Evolutionary conservation across 2,797 vertebrate species (phyloP).

Genomic region (Brotula barbata): DNA sequence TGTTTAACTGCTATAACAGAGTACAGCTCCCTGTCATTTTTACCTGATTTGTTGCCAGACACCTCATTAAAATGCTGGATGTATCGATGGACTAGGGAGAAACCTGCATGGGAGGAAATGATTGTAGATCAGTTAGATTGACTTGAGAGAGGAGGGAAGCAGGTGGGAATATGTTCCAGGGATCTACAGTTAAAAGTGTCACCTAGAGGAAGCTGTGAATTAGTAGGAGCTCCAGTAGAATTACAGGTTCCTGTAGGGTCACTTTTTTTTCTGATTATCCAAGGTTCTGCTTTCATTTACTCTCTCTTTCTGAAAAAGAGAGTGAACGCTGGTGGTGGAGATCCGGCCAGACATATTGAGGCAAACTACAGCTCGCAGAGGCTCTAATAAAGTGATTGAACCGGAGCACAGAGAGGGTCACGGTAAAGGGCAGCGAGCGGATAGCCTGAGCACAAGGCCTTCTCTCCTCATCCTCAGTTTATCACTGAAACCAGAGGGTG

Average conservation of each 20-base stretch:
- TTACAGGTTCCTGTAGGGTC: conserved; percentile 5
- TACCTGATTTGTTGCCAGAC: conserved; percentile 74
- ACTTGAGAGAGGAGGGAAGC: neutral
- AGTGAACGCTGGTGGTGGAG: conserved; percentile 17
- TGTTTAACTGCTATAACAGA: conserved; percentile 10
- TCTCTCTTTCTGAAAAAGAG: neutral
- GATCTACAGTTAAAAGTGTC: neutral
- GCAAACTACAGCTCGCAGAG: conserved; percentile 40
- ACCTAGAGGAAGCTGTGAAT: neutral
- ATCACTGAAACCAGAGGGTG: conserved; percentile 37
- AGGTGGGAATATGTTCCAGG: neutral
- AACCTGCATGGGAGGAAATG: conserved; percentile 52
- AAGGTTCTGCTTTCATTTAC: neutral
- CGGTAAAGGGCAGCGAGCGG: conserved; percentile 40
- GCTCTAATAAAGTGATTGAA: conserved; percentile 38
- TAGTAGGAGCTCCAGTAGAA: conserved; percentile 12
- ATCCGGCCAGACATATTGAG: conserved; percentile 33
- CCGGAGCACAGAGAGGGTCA: conserved; percentile 32
- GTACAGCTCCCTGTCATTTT: conserved; percentile 20
- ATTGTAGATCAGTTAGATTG: conserved; percentile 19
- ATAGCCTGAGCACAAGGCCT: conserved; percentile 40
- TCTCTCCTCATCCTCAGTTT: conserved; percentile 48
- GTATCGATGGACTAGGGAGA: conserved; percentile 73
- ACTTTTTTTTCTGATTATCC: conserved; percentile 4
- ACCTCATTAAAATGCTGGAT: conserved; percentile 76